Conservation (phyloP, 2,113 vertebrate species). For the Austrofundulus limnaeus region DNA sequence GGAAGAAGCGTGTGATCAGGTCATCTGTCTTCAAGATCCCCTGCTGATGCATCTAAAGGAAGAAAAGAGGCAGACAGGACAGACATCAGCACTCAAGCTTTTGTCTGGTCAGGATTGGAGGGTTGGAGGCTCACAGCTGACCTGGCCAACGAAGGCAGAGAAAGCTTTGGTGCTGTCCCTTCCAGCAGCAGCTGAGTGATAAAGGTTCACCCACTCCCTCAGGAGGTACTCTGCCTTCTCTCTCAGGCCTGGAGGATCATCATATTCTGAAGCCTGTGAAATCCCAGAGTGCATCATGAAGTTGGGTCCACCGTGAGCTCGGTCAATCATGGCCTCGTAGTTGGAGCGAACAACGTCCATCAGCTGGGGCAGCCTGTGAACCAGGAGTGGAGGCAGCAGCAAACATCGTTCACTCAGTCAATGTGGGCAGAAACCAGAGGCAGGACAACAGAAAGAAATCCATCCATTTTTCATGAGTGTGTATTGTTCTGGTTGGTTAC, state of each 20-base stretch:
- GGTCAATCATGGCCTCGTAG: conserved; percentile 99
- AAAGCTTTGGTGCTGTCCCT: conserved; percentile 99
- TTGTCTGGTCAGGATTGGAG: background rate
- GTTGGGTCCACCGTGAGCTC: conserved; percentile 96
- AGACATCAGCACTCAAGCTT: accelerated
- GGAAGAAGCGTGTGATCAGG: conserved; percentile 97
- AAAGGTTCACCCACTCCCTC: conserved; percentile 98
- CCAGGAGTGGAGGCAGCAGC: background rate
- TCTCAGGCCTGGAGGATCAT: conserved; percentile 94
- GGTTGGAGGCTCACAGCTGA: conserved; percentile 47
- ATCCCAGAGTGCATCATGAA: conserved; percentile 99
- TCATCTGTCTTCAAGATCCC: conserved; percentile 98
- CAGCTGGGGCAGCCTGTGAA: conserved; percentile 89
- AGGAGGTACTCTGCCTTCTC: conserved; percentile 98
- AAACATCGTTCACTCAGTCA: background rate
- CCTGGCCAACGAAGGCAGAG: conserved; percentile 99
- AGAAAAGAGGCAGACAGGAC: background rate
- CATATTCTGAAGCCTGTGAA: conserved; percentile 97
- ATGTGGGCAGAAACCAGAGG: too few relatives aligned
- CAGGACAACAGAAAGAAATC: too few relatives aligned
- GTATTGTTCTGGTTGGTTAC: conserved; percentile 72
- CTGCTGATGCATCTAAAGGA: conserved; percentile 95
- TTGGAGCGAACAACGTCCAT: conserved; percentile 99
- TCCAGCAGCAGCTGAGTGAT: conserved; percentile 97
- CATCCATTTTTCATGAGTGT: too few relatives aligned